These are phyloP conservation scores for Craniophora ligustri DNA, from an alignment of 2,888 invertebrate species.

Conservation along the genomic window DNA sequence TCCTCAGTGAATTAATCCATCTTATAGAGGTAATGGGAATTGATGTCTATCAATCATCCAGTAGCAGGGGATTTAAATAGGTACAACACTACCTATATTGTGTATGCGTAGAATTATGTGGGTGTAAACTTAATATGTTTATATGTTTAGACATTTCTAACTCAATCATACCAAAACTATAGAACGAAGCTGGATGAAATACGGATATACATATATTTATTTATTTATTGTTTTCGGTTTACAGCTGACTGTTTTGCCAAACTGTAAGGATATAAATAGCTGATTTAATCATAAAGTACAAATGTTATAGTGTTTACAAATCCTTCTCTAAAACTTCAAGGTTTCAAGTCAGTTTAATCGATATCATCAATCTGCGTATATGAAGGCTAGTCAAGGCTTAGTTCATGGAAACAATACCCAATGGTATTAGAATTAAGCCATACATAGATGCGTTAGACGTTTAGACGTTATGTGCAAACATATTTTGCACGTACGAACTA, in stretches of 20 bases:
- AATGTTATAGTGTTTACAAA: background rate
- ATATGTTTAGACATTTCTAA: no score
- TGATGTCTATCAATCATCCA: conserved; percentile 59
- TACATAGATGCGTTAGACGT: no score
- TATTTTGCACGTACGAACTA: no score
- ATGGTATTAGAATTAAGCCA: background rate
- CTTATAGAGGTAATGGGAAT: conserved; percentile 53
- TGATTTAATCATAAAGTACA: background rate
- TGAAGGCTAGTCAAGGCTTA: conserved; percentile 14
- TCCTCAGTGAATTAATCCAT: conserved; percentile 62
- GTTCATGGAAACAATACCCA: conserved; percentile 27
- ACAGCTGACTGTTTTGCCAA: conserved; percentile 17
- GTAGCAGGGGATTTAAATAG: conserved; percentile 39
- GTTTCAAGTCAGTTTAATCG: background rate
- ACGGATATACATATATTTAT: no score
- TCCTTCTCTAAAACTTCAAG: no score
- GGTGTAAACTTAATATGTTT: conserved; percentile 3
- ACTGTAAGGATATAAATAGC: conserved; percentile 2
- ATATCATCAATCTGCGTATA: conserved; percentile 12
- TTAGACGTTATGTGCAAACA: no score
- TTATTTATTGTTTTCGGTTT: no score
- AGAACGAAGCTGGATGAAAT: no score
- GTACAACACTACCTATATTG: no score
- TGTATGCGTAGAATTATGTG: background rate
- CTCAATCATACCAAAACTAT: no score